Evolutionary conservation across 1,140 invertebrate genomes (phyloP).

Genomic region (Drosophila ananassae): DNA sequence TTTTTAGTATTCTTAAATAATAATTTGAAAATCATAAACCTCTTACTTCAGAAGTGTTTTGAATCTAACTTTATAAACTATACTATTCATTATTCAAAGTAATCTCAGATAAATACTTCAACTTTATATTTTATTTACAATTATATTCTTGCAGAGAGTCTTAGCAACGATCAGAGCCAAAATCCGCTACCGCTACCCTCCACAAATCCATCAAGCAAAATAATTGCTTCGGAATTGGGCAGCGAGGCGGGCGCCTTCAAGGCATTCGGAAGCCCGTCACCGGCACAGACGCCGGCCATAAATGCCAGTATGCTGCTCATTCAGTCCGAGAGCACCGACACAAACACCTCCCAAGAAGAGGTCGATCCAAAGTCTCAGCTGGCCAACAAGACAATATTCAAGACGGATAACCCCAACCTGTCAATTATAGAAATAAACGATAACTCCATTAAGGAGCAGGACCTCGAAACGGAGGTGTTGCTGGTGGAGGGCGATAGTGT

Average conservation of each 20-base stretch:
- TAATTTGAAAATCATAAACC: background rate
- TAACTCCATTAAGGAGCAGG: slow-evolving; percentile 76
- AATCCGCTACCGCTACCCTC: slow-evolving; percentile 25
- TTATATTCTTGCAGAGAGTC: slow-evolving; percentile 54
- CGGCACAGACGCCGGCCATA: slow-evolving; percentile 33
- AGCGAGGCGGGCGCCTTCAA: slow-evolving; percentile 26
- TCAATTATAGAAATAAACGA: slow-evolving; percentile 84
- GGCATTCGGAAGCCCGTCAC: slow-evolving; percentile 11
- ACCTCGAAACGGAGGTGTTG: slow-evolving; percentile 72
- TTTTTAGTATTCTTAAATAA: background rate
- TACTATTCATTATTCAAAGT: slow-evolving; percentile 1
- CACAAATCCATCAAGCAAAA: slow-evolving; percentile 30
- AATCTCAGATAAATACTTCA: background rate
- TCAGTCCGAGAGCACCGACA: slow-evolving; percentile 78
- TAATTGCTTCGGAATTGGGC: slow-evolving; percentile 25
- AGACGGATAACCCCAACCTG: slow-evolving; percentile 81
- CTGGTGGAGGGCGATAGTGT: slow-evolving; percentile 70
- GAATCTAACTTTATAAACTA: background rate
- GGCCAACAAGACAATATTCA: slow-evolving; percentile 84
- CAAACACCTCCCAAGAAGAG: slow-evolving; percentile 79
- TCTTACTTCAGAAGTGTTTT: background rate
- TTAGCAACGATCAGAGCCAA: slow-evolving; percentile 54
- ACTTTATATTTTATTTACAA: background rate
- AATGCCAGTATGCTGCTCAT: slow-evolving; percentile 73
- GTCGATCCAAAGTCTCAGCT: slow-evolving; percentile 82